Evolutionary conservation across 2,113 vertebrate species (phyloP), one percentile per base, ranked within the genome.

Genomic region (Garra rufa): DNA sequence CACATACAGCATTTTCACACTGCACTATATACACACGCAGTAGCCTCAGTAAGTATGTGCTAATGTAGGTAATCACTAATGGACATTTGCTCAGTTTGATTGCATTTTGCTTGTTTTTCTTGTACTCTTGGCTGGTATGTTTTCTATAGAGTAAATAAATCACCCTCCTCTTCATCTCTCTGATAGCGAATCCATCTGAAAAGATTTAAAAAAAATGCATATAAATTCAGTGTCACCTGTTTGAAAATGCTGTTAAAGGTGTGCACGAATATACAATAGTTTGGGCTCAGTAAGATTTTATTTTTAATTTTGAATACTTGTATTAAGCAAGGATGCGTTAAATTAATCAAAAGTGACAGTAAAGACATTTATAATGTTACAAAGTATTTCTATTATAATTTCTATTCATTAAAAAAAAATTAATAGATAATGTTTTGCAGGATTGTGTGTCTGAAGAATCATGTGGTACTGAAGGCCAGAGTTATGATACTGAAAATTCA

Each of bases 221-320:
- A 95, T 95, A 4, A 96, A 95, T 90, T 92, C 93, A 95, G 94
- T 95, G 95, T 95, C 92, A 94, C 63, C 28, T 17, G 28, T 7
- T 71, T 71, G 43, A 19, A 71, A 71, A 43, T 21, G 6, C 19
- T 70, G 38, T 43, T n/a, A 19, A 6, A 34, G 3, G 9, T n/a
- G 63, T 38, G 65, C 9, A 9, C 2, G 65, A 21, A 69, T 21
- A 9, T 21, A 69, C 30, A 21, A 67, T 34, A 4, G 61, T 30
- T 65, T 65, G 61, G 6, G 2, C 13, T 65, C 14, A 9, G 61
- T 65, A 30, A 17, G 59, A 30, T 63, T 52, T 52, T 48, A 14
- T 48, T 48, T 1, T 14, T 21, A 1, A 55, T 57, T 21, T 57
- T n/a, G n/a, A 24, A 24, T 61, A 19, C 24, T 61, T 24, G 10